These are phyloP conservation scores for Trichonephila clavipes DNA, from an alignment of 1,140 invertebrate genomes.

Conservation along the genomic window DNA sequence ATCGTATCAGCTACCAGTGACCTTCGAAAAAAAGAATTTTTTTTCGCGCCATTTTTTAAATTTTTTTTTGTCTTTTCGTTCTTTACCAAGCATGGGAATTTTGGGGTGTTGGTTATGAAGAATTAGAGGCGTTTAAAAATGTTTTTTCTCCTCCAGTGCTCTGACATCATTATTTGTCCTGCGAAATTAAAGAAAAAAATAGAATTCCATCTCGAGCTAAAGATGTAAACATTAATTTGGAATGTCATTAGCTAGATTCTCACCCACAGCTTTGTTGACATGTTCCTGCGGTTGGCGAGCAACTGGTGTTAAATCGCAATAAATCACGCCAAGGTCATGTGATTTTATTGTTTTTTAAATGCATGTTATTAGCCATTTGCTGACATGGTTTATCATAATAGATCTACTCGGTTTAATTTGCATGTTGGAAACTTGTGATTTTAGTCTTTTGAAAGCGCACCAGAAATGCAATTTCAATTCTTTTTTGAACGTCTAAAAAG, in stretches of 20 bases:
- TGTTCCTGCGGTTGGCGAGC: background rate
- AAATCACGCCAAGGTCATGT: background rate
- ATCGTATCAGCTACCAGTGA: constrained; percentile 38
- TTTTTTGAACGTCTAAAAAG: too few species aligned
- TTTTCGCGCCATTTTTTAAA: constrained; percentile 12
- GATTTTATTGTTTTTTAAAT: background rate
- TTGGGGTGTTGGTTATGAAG: background rate
- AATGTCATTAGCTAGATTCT: background rate
- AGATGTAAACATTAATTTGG: constrained; percentile 30
- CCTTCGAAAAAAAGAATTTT: constrained; percentile 1
- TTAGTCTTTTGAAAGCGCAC: too few species aligned
- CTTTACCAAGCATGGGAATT: background rate
- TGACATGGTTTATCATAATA: background rate
- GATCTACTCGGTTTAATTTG: background rate
- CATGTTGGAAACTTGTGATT: background rate
- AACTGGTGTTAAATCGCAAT: background rate
- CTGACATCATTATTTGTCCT: background rate
- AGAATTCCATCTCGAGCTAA: background rate
- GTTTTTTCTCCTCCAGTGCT: background rate
- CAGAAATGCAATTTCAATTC: too few species aligned
- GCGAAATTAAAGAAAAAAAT: background rate
- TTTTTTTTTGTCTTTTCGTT: background rate
- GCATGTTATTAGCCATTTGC: background rate
- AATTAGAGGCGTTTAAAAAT: background rate
- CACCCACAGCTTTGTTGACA: constrained; percentile 16